Evolutionary conservation across 2,888 invertebrate species (phyloP).

Genomic region (Euplagia quadripunctaria): DNA sequence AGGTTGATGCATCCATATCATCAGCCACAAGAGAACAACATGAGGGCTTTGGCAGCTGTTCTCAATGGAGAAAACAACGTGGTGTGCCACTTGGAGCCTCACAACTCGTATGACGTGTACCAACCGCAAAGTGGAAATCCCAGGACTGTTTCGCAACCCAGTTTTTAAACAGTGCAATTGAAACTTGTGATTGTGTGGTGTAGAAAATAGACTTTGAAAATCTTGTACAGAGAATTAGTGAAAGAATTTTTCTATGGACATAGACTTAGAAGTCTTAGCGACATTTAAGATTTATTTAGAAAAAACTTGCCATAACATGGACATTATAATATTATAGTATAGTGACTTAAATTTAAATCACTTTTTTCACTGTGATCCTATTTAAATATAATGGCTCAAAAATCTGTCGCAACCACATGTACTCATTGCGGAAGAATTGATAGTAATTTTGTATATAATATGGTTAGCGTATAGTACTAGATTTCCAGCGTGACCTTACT

Average conservation of each 20-base stretch:
- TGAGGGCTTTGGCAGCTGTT: conserved; percentile 91
- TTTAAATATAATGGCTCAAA: conserved; percentile 84
- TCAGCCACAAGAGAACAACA: conserved; percentile 86
- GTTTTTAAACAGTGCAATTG: conserved; percentile 74
- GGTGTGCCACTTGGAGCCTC: conserved; percentile 94
- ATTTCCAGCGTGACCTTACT: conserved; percentile 84
- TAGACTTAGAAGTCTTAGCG: conserved; percentile 77
- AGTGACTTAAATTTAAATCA: conserved; percentile 82
- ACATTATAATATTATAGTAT: conserved; percentile 77
- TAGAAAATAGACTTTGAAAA: conserved; percentile 26
- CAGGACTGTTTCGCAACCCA: conserved; percentile 84
- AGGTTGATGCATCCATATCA: conserved; percentile 85
- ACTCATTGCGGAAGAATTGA: conserved; percentile 57
- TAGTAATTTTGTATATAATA: conserved; percentile 78
- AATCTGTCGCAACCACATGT: conserved; percentile 77
- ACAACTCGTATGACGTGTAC: conserved; percentile 85
- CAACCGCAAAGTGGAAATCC: conserved; percentile 81
- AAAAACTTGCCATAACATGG: conserved; percentile 85
- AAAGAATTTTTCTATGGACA: conserved; percentile 83
- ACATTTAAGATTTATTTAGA: conserved; percentile 82
- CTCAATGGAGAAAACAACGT: conserved; percentile 95
- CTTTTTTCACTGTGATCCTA: conserved; percentile 88
- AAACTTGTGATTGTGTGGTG: conserved; percentile 47
- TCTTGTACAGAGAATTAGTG: conserved; percentile 78
- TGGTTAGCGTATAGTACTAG: conserved; percentile 76